A percentile compares a stretch with the other conserved stretches of the same genome.
These are phyloP conservation scores for Noctuana brunneofusca DNA, from an alignment of 2,888 invertebrate species.

Conservation along the genomic window DNA sequence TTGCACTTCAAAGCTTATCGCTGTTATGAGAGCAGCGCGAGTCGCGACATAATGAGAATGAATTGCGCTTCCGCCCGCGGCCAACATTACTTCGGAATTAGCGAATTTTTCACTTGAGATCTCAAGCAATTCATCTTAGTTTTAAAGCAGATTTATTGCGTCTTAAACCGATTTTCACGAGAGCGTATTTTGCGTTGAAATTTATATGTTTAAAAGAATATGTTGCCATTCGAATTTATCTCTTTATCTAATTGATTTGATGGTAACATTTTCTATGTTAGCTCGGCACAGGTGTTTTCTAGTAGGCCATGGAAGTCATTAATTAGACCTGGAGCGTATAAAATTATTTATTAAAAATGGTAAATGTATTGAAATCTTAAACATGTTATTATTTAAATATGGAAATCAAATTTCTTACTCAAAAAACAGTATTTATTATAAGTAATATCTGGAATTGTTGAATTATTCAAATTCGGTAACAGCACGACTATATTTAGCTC, in stretches of 20 bases:
- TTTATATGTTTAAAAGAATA: not conserved
- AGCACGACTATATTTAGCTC: slow-evolving; percentile 43
- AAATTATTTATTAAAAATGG: no score
- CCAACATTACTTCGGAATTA: slow-evolving; percentile 67
- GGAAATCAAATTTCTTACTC: no score
- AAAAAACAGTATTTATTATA: no score
- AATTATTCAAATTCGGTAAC: slow-evolving; percentile 35
- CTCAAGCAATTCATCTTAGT: slow-evolving; percentile 67
- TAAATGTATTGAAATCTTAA: no score
- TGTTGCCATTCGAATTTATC: not conserved
- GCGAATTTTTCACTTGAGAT: slow-evolving; percentile 71
- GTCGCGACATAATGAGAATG: slow-evolving; percentile 73
- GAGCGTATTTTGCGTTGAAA: slow-evolving; percentile 24
- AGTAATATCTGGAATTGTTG: not conserved
- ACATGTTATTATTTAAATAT: no score
- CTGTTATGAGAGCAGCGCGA: slow-evolving; percentile 61
- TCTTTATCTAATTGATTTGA: no score
- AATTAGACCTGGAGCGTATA: no score
- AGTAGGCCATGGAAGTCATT: no score
- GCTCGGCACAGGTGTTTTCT: no score
- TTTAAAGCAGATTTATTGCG: slow-evolving; percentile 62
- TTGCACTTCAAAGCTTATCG: slow-evolving; percentile 36
- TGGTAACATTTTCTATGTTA: no score
- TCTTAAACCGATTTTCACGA: slow-evolving; percentile 55
- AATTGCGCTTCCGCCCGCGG: slow-evolving; percentile 60